A percentile compares a stretch with the other conserved stretches of the same genome.
phyloP scores from a whole-genome alignment of 2,113 vertebrate genomes.

The Budorcas taxicolor region DNA sequence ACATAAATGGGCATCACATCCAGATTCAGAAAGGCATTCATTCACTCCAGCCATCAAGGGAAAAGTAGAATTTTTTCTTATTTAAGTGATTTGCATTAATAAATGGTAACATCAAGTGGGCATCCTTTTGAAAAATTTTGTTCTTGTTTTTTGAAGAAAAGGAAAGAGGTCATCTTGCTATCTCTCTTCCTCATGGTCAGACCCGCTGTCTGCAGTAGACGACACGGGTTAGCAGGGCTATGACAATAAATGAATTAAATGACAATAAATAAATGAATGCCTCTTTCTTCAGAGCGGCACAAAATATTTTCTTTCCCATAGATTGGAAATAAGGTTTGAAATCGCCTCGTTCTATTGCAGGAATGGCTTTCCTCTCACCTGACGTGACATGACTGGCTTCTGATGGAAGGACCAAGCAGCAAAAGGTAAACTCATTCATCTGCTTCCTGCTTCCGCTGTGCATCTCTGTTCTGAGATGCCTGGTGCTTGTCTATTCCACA shows the following conservation, averaged over 20 bases:
- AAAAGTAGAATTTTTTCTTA: background rate
- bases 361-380: background rate
- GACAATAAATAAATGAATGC: background rate
- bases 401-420: background rate
- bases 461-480: constrained; percentile 14
- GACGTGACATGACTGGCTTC: background rate
- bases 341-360: background rate
- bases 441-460: background rate
- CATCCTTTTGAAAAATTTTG: background rate
- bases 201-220: background rate
- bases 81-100: constrained; percentile 4
- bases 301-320: background rate
- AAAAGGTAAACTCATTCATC: background rate
- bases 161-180: background rate
- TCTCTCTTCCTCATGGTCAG: background rate
- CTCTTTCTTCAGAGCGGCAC: background rate
- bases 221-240: background rate
- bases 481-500: background rate
- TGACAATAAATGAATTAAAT: background rate
- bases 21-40: background rate
- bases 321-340: background rate
- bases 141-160: background rate
- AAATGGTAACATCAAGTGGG: background rate
- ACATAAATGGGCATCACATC: background rate
- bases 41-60: background rate